Conservation (phyloP, 2,797 vertebrate genomes). For the Pangasius krempfi region DNA sequence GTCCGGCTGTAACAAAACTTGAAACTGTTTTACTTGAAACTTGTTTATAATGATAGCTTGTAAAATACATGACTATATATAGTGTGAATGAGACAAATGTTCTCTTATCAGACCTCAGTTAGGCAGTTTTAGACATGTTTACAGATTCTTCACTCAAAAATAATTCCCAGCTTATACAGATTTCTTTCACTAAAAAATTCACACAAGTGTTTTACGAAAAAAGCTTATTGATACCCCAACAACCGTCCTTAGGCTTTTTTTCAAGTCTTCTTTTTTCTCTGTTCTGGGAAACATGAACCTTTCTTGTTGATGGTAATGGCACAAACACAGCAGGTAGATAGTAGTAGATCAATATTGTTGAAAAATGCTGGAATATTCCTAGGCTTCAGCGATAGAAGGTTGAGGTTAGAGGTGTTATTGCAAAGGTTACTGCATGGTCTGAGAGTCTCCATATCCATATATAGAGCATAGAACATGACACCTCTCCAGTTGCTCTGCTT, state of each 20-base stretch:
- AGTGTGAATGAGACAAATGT: background rate
- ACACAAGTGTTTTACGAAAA: background rate
- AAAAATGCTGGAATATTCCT: background rate
- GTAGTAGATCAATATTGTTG: background rate
- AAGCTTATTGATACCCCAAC: background rate
- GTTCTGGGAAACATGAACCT: background rate
- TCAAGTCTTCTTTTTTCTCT: background rate
- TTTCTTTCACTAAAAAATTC: background rate
- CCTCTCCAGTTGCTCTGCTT: constrained; percentile 1
- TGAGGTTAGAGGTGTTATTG: background rate
- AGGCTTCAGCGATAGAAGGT: background rate
- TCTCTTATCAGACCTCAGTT: background rate
- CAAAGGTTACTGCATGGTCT: background rate
- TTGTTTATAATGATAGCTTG: background rate
- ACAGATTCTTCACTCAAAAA: background rate
- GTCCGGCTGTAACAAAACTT: background rate
- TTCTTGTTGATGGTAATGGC: background rate
- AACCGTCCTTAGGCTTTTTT: background rate
- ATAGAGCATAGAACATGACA: background rate
- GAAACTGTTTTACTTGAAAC: background rate
- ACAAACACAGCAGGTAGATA: background rate
- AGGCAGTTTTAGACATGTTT: background rate
- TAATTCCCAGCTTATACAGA: background rate
- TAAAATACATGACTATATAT: background rate
- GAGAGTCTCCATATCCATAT: constrained; percentile 5